These are phyloP conservation scores for Oreonectes daqikongensis DNA, from an alignment of 2,797 vertebrate genomes.

Conservation along the genomic window DNA sequence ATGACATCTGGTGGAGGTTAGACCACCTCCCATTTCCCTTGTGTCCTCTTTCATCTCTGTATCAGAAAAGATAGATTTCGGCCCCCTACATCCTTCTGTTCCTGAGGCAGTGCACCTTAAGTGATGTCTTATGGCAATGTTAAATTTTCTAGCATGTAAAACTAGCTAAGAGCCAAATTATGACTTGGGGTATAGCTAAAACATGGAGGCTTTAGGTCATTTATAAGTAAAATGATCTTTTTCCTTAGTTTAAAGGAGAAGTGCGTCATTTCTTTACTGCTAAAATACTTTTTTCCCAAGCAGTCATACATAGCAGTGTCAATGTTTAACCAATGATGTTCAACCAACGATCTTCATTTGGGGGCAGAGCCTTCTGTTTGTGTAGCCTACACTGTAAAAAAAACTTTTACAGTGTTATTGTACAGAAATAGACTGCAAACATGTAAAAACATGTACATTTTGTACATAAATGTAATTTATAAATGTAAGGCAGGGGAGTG, in stretches of 20 bases:
- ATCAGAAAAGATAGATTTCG: conserved; percentile 4
- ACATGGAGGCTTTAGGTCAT: neutral
- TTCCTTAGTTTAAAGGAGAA: conserved; percentile 3
- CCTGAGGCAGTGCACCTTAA: conserved; percentile 22
- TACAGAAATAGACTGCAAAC: too few relatives aligned
- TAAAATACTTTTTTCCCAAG: neutral
- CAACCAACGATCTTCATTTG: too few relatives aligned
- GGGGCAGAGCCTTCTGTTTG: too few relatives aligned
- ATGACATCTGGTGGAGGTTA: conserved; percentile 36
- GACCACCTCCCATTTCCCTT: conserved; percentile 17
- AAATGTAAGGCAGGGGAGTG: too few relatives aligned
- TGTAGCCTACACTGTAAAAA: too few relatives aligned
- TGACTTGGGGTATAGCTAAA: neutral
- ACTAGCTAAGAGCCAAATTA: conserved; percentile 9
- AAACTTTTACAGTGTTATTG: too few relatives aligned
- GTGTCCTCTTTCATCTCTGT: conserved; percentile 12
- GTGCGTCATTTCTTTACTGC: neutral
- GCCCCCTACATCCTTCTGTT: neutral
- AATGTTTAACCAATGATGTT: neutral
- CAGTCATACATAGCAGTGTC: neutral
- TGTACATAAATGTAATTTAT: too few relatives aligned
- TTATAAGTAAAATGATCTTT: neutral
- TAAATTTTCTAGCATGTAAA: conserved; percentile 10
- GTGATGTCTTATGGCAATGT: conserved; percentile 1
- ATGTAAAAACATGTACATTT: too few relatives aligned